These are phyloP conservation scores for Paracyclopina nana DNA, from an alignment of 1,140 invertebrate species.

Conservation along the genomic window DNA sequence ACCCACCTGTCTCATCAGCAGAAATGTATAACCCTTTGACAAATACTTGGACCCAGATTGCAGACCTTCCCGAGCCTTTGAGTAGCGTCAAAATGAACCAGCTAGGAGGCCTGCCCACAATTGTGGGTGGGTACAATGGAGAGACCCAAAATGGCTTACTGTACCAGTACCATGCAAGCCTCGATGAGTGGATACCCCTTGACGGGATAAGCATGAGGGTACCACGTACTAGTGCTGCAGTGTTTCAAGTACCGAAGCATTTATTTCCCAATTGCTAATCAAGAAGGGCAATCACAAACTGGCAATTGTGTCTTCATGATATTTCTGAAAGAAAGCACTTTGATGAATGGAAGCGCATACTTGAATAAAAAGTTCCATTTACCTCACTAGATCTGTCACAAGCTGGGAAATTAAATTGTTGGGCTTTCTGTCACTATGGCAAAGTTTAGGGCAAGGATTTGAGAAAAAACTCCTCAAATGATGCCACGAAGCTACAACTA, in stretches of 20 bases:
- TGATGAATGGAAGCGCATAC: no score
- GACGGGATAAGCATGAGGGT: not conserved
- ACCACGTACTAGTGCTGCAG: not conserved
- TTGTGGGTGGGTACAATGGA: not conserved
- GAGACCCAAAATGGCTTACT: not conserved
- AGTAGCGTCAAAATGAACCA: not conserved
- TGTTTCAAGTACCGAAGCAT: not conserved
- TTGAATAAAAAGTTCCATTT: no score
- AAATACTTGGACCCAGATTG: not conserved
- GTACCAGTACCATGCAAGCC: not conserved
- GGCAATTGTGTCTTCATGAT: no score
- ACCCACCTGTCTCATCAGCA: not conserved
- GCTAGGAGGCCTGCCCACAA: not conserved
- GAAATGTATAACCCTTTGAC: not conserved
- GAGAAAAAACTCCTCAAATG: no score
- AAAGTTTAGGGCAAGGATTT: no score
- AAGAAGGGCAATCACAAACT: no score
- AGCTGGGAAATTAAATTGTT: no score
- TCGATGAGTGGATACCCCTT: not conserved
- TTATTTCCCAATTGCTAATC: not conserved
- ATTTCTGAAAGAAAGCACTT: no score
- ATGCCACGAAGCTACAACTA: no score
- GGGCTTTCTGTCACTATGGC: no score
- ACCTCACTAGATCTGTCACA: no score
- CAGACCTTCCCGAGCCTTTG: not conserved